Percentiles rank a stretch among this genome's conserved stretches.
These are phyloP conservation scores for Muraenolepis orangiensis DNA, from an alignment of 2,797 vertebrate species.

Conservation along the genomic window DNA sequence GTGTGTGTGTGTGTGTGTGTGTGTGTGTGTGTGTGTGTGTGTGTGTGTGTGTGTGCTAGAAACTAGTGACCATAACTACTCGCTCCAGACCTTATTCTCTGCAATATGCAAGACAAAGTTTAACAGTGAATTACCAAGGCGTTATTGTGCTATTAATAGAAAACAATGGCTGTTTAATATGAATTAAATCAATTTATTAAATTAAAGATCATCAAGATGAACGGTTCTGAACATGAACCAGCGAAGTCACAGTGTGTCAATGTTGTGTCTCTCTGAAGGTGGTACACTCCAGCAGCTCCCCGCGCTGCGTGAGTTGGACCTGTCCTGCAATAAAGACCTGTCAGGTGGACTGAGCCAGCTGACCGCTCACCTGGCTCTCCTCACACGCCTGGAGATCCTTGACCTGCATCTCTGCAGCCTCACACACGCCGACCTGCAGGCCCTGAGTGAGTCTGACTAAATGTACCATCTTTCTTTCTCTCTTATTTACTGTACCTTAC, in stretches of 20 bases:
- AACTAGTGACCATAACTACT: too few species aligned
- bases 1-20: too few species aligned
- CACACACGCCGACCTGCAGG: slow-evolving; percentile 66
- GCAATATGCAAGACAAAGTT: neutral
- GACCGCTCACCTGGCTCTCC: slow-evolving; percentile 61
- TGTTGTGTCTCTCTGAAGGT: slow-evolving; percentile 58
- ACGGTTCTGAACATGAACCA: neutral
- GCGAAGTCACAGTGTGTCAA: neutral
- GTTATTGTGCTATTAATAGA: too few species aligned
- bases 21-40: too few species aligned
- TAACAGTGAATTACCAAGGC: too few species aligned
- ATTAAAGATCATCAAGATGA: too few species aligned
- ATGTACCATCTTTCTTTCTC: neutral
- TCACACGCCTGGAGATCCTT: slow-evolving; percentile 75
- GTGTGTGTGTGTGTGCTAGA: too few species aligned
- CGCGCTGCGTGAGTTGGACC: slow-evolving; percentile 72
- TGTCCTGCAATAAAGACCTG: slow-evolving; percentile 79
- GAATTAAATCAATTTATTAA: neutral
- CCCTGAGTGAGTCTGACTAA: slow-evolving; percentile 76
- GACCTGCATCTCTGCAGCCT: slow-evolving; percentile 83
- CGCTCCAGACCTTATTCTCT: too few species aligned
- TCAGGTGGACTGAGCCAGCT: slow-evolving; percentile 71
- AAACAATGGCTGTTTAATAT: neutral
- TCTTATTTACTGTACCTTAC: too few species aligned
- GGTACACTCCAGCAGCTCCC: slow-evolving; percentile 67